Evolutionary conservation across 2,888 invertebrate genomes (phyloP).

Genomic region (Spodoptera exigua): DNA sequence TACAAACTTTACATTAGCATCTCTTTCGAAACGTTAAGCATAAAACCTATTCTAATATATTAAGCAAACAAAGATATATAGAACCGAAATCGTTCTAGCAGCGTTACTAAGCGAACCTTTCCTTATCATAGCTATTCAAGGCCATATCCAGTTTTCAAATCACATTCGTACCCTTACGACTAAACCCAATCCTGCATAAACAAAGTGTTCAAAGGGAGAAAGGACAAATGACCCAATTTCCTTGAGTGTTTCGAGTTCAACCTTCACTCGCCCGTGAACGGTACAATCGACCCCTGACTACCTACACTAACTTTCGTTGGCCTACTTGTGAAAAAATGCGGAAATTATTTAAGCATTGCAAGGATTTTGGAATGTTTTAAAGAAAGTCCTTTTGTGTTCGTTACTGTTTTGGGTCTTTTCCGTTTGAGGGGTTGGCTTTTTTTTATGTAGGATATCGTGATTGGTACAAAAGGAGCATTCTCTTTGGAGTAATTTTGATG

Average conservation of each 20-base stretch:
- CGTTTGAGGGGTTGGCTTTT: slow-evolving; percentile 9
- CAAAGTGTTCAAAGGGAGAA: slow-evolving; percentile 69
- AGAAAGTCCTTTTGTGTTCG: slow-evolving; percentile 36
- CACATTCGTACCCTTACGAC: slow-evolving; percentile 55
- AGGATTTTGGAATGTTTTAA: slow-evolving; percentile 35
- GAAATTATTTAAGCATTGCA: slow-evolving; percentile 58
- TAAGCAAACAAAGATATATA: no score
- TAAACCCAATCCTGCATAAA: slow-evolving; percentile 65
- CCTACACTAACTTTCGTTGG: slow-evolving; percentile 53
- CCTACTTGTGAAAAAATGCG: slow-evolving; percentile 71
- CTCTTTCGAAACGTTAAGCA: no score
- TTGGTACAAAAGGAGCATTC: background rate
- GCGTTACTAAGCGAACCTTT: slow-evolving; percentile 1
- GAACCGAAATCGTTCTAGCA: no score
- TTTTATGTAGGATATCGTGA: slow-evolving; percentile 1
- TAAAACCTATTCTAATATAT: no score
- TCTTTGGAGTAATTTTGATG: no score
- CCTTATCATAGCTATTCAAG: slow-evolving; percentile 47
- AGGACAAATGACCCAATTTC: slow-evolving; percentile 88
- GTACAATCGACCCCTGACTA: slow-evolving; percentile 51
- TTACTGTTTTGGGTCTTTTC: slow-evolving; percentile 24
- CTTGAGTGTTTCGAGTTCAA: slow-evolving; percentile 70
- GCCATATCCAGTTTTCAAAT: slow-evolving; percentile 53
- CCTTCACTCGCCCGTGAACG: slow-evolving; percentile 80
- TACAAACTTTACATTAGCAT: no score